Evolutionary conservation across 2,888 invertebrate species (phyloP).

Genomic region (Neuroscelio doddi): DNA sequence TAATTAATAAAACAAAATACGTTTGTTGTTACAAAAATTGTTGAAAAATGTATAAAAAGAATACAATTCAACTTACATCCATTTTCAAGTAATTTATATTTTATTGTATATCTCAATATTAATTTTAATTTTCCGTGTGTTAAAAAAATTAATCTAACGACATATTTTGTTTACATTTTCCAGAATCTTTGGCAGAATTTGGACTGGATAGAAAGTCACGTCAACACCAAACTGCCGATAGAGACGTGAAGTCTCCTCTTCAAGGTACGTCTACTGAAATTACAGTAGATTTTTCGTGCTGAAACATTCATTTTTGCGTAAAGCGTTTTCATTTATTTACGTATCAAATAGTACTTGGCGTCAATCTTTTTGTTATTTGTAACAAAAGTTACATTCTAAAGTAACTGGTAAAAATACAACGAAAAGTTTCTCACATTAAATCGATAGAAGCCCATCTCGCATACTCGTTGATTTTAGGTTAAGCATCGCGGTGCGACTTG

Average conservation of each 20-base stretch:
- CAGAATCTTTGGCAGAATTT: conserved; percentile 89
- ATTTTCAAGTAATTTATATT: too few species aligned
- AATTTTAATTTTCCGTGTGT: neutral
- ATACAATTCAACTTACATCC: too few species aligned
- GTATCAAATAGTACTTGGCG: too few species aligned
- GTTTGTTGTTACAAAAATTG: too few species aligned
- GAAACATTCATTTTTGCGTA: too few species aligned
- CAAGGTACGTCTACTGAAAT: conserved; percentile 75
- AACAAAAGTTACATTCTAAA: too few species aligned
- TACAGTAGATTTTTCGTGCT: neutral
- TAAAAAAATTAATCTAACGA: neutral
- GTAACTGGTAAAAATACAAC: conserved; percentile 36
- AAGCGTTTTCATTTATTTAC: too few species aligned
- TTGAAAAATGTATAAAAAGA: too few species aligned
- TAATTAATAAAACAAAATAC: too few species aligned
- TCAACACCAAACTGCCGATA: conserved; percentile 83
- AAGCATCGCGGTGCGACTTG: conserved; percentile 41
- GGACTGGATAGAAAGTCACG: conserved; percentile 91
- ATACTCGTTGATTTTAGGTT: conserved; percentile 23
- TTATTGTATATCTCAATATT: neutral
- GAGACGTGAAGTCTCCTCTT: conserved; percentile 89
- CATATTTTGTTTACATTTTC: conserved; percentile 69
- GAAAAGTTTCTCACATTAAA: conserved; percentile 43
- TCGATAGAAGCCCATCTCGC: conserved; percentile 26
- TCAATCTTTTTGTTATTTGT: too few species aligned